Base-by-base conservation (phyloP, 2,797 vertebrate species). In the Lophotriccus pileatus region DNA sequence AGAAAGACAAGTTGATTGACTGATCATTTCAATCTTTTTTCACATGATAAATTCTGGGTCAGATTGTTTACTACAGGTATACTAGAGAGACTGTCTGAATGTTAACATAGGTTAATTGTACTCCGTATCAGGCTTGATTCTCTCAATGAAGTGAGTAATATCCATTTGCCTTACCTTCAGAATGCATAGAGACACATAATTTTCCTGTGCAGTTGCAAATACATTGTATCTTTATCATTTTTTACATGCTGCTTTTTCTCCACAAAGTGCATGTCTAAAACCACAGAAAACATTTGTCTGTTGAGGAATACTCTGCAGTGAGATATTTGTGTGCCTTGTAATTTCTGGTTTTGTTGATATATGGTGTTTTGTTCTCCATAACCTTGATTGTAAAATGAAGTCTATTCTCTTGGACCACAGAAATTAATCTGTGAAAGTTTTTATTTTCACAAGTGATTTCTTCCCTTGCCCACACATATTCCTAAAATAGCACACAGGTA, bases 191-290 rank as follows among this genome's bases (percentile, higher is more conserved):
- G 50, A 85, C 59, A 58, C 70, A 68, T 52, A 46, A 53, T n/a
- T 86, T 91, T 79, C 30, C 59, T 20, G 8, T 68, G 55, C 44
- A 82, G 59, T 69, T 94, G 60, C 50, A 94, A 87, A 94, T 52
- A 53, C 14, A 11, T 30, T 93, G 36, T 25, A 9, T 73, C 77
- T 89, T 94, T 85, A 82, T 93, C 10, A 82, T 74, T 93, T 95
- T 67, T 94, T 84, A 83, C 72, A 78, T 43, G 21, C 27, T 85
- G 25, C 30, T 82, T 91, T 81, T 91, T 93, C 77, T 92, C 85
- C 63, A 79, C 24, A 68, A 63, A 89, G 13, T 92, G 4, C 12
- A 25, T 53, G 68, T 87, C 74, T 86, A 68, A 81, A 68, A 87
- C 68, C 59, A 74, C 24, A 41, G 56, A 84, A 90, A 95, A 94